Base-by-base conservation (phyloP, 2,113 vertebrate genomes). In the Noturus placidus region DNA sequence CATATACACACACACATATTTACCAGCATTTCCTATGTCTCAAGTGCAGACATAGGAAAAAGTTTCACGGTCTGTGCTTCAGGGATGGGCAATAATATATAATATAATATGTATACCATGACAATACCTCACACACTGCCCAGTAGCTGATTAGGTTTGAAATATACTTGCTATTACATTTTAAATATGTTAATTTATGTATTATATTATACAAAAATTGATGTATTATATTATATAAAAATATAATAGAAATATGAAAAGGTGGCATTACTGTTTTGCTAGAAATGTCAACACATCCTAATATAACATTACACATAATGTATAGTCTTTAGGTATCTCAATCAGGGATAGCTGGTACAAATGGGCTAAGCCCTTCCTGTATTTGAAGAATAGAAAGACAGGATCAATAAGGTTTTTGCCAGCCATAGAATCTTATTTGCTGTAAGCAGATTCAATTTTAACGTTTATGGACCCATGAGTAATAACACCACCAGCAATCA, bases 1-100 rank as follows among this genome's bases (percentile, higher is more conserved):
- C 65, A 72, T 20, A 84, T 8, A 70, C 42, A 54, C 15, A 42
- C 33, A n/a, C 25, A 46, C 74, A 87, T 72, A 56, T 87, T 81
- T 86, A 63, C 30, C 50, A 42, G 11, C 4, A 5, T 46, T 46
- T 46, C 42, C 42, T 46, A 7, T 46, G 9, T 79, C 61, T 86
- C 19, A 86, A 35, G 56, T 63, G 54, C 56, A 86, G 25, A n/a
- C 56, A 63, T 59, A 77, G 57, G 35, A 20, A 25, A 35, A 30
- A 7, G 6, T 50, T 77, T n/a, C 38, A 35, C 38, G 10, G 52
- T 80, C 30, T 80, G 33, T 57, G 77, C 25, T 19, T 8, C 11
- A 80, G 52, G 7, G 30, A 3, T 56, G 19, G 52, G 3, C 3
- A 80, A 20, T 35, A 7, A 33, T 79, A 54, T 80, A 54, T 78